Conservation (phyloP, 1,140 invertebrate species). For the Watersipora subatra region DNA sequence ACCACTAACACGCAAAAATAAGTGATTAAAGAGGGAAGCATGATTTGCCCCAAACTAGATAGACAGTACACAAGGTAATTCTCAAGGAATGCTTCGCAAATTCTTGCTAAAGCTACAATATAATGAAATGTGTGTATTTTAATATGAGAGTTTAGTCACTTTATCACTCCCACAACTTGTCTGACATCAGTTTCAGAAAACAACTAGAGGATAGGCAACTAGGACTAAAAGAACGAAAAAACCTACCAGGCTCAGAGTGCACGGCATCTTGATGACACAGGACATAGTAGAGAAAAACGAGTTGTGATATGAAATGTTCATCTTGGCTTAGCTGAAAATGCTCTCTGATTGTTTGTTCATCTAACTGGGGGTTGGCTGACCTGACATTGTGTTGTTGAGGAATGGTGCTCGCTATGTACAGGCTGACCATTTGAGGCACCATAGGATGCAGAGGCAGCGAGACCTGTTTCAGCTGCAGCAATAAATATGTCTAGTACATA, state of each 20-base stretch:
- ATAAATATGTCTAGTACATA: slow-evolving; percentile 64
- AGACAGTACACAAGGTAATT: too few species aligned
- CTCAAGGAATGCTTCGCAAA: too few species aligned
- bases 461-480: slow-evolving; percentile 73
- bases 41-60: too few species aligned
- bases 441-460: slow-evolving; percentile 78
- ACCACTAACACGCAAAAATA: too few species aligned
- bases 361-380: slow-evolving; percentile 43
- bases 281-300: slow-evolving; percentile 80
- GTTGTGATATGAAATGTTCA: slow-evolving; percentile 60
- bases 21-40: too few species aligned
- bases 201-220: too few species aligned
- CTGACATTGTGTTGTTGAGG: slow-evolving; percentile 4
- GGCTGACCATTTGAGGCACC: slow-evolving; percentile 79
- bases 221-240: too few species aligned
- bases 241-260: not conserved
- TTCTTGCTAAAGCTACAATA: too few species aligned
- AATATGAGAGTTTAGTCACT: too few species aligned
- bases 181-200: too few species aligned
- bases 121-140: too few species aligned
- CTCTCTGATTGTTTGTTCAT: not conserved
- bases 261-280: slow-evolving; percentile 73
- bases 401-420: slow-evolving; percentile 84
- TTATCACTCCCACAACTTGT: too few species aligned
- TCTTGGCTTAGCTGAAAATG: not conserved